These are phyloP conservation scores for Apodemus sylvaticus DNA, from an alignment of 2,113 vertebrate genomes.

Conservation along the genomic window DNA sequence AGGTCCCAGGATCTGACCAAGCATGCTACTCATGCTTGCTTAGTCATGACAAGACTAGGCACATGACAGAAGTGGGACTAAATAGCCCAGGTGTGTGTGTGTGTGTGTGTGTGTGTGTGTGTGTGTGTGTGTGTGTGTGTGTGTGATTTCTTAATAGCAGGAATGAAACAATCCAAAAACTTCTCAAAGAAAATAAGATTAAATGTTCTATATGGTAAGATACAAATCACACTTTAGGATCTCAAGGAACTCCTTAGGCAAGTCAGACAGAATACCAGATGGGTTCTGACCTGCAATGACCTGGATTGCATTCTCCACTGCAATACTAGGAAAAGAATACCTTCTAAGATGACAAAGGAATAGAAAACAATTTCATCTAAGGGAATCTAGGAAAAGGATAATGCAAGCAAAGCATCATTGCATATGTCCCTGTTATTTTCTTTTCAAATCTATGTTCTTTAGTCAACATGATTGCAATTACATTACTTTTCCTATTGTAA, in stretches of 20 bases:
- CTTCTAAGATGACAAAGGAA: background rate
- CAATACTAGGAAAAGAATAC: background rate
- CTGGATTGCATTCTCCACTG: background rate
- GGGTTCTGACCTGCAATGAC: background rate
- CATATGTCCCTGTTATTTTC: background rate
- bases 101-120: rapidly evolving
- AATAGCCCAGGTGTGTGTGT: background rate
- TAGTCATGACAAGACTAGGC: background rate
- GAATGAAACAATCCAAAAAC: background rate
- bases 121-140: rapidly evolving
- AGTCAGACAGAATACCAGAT: background rate
- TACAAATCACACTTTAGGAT: background rate
- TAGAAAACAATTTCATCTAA: background rate
- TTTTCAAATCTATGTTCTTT: conserved; percentile 2
- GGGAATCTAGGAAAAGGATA: background rate
- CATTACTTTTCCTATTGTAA: background rate
- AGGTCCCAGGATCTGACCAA: background rate
- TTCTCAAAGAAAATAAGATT: background rate
- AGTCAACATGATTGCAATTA: background rate
- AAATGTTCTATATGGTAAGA: background rate
- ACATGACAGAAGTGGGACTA: background rate
- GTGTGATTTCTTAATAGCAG: background rate
- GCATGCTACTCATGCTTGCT: too few relatives aligned
- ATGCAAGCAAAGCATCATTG: background rate
- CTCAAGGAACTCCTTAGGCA: background rate